Evolutionary conservation across 2,113 vertebrate genomes (phyloP), one percentile per base, ranked within the genome.

Genomic region (Pterophyllum scalare): DNA sequence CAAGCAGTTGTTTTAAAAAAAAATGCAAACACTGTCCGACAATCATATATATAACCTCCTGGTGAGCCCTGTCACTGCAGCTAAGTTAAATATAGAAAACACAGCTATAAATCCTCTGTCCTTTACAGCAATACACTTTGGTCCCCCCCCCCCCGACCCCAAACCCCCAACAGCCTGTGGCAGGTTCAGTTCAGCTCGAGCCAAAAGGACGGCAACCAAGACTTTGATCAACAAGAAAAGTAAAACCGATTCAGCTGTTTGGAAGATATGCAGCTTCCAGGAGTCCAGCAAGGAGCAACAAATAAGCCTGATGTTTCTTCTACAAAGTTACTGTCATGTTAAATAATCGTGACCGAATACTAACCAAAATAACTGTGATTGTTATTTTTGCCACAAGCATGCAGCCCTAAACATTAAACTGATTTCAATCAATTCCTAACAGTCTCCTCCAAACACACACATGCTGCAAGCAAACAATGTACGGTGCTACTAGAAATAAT

Each of bases 321-420:
- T 31, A 72, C 3, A 0, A 52, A 52, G 65, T 31, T 26, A 49
- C 31, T 70, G 7, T 70, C 24, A 31, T 52, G 24, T 52, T 52
- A 52, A 31, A 17, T 31, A 72, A 72, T 52, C 46, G 19, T 19
- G 15, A 17, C 46, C 6, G 12, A 72, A 31, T 52, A 72, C 6
- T 52, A 24, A 72, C 43, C 24, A 52, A 52, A 72, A 70, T 28
- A 28, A 46, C 4, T 26, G 40, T 1, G 9, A 67, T 67, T 46
- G 22, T 67, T 46, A 67, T 67, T 67, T 67, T 46, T 46, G 40
- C 64, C 40, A 26, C 64, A 28, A 70, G 24, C 49, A 49, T 20
- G 28, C 24, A 1, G 24, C 24, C 35, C 8, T 64, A 84, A 67
- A 81, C 19, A 54, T 33, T 5, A 67, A 22, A 24, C 54, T 22